phyloP scores from a whole-genome alignment of 2,113 vertebrate species.

The Rhinoptilus africanus region DNA sequence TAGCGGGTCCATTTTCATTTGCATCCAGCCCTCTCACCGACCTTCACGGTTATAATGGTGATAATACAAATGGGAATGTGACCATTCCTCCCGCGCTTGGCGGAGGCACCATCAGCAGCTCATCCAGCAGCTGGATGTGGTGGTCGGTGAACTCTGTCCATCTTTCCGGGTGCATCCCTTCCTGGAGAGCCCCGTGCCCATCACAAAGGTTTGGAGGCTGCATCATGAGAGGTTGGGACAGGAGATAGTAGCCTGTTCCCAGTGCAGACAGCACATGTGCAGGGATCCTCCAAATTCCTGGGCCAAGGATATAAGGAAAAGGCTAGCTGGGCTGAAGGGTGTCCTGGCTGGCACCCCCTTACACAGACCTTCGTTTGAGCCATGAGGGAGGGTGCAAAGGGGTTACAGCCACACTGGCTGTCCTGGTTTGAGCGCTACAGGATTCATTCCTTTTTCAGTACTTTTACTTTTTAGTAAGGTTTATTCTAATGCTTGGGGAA shows the following conservation, averaged over 20 bases:
- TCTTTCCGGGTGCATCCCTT: neutral
- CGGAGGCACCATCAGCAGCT: neutral
- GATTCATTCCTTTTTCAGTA: neutral
- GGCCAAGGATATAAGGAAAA: neutral
- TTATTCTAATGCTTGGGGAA: neutral
- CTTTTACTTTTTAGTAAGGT: neutral
- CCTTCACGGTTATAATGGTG: neutral
- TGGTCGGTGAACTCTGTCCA: accelerated
- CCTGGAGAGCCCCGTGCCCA: neutral
- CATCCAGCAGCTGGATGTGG: neutral
- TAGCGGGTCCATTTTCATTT: neutral
- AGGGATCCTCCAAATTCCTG: neutral
- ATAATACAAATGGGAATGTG: neutral
- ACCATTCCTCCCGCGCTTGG: accelerated
- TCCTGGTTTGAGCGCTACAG: neutral
- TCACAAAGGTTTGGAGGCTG: neutral
- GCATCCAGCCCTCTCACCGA: neutral
- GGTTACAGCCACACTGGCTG: neutral
- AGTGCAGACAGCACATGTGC: neutral
- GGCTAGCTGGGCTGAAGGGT: neutral
- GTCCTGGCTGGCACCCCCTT: neutral
- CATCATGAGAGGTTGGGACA: neutral
- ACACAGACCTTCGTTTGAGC: neutral
- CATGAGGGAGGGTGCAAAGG: neutral
- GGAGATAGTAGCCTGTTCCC: neutral